phyloP scores from a whole-genome alignment of 2,888 invertebrate species.

The Apodemia mormo region DNA sequence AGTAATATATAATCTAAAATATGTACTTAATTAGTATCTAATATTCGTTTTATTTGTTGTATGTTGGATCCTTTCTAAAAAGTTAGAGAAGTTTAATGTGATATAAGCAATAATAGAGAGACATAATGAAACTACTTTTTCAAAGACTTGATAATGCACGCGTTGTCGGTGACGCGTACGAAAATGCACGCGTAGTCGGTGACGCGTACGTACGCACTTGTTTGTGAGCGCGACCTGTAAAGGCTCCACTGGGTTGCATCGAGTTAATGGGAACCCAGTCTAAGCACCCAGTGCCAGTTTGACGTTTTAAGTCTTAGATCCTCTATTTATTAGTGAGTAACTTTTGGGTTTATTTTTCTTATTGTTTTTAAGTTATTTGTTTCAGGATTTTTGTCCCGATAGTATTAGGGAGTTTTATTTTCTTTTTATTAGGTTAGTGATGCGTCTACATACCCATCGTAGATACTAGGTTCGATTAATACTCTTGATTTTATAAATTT shows the following conservation, averaged over 20 bases:
- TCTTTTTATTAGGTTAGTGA: conserved; percentile 78
- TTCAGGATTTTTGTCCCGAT: conserved; percentile 82
- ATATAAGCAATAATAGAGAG: conserved; percentile 79
- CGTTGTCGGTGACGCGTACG: conserved; percentile 37
- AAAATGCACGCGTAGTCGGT: conserved; percentile 39
- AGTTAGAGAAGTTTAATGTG: conserved; percentile 71
- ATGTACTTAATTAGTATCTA: conserved; percentile 76
- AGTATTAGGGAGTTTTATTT: conserved; percentile 82
- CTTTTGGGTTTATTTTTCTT: conserved; percentile 80
- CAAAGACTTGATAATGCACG: conserved; percentile 42
- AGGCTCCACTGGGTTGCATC: conserved; percentile 36
- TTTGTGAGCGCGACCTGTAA: neutral
- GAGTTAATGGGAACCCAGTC: conserved; percentile 32
- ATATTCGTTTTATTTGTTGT: conserved; percentile 73
- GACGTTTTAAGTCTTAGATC: conserved; percentile 72
- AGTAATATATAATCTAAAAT: conserved; percentile 54
- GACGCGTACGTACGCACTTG: conserved; percentile 35
- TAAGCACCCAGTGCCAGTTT: conserved; percentile 37
- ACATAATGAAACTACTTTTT: conserved; percentile 63
- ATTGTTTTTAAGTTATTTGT: conserved; percentile 82
- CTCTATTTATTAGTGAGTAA: conserved; percentile 80
- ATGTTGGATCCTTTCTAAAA: conserved; percentile 70
- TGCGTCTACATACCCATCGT: conserved; percentile 71
- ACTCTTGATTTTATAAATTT: conserved; percentile 77
- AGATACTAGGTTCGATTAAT: conserved; percentile 75